Conservation (phyloP, 2,888 invertebrate species). For the Baccha elongata region DNA sequence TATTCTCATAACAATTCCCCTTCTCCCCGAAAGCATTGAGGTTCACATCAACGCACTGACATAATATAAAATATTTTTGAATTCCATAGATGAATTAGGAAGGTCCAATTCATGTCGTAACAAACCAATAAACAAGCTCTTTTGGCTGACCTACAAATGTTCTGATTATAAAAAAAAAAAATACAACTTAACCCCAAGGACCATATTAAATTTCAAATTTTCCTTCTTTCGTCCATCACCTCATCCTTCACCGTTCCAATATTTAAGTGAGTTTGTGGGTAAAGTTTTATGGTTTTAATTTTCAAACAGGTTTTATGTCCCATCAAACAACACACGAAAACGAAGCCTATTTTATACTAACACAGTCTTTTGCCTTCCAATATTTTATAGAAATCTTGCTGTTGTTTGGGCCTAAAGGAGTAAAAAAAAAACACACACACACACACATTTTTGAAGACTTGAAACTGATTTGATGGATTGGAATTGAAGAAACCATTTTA, state of each 20-base stretch:
- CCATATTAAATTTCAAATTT: slow-evolving; percentile 28
- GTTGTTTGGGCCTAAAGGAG: slow-evolving; percentile 1
- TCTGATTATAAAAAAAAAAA: slow-evolving; percentile 57
- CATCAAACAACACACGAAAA: slow-evolving; percentile 3
- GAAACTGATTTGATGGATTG: slow-evolving; percentile 68
- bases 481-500: slow-evolving; percentile 56
- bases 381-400: slow-evolving; percentile 39
- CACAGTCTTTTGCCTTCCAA: slow-evolving; percentile 1
- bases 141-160: slow-evolving; percentile 39
- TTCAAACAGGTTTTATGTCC: slow-evolving; percentile 68
- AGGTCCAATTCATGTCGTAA: slow-evolving; percentile 21
- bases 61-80: not conserved
- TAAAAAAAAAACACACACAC: slow-evolving; percentile 6
- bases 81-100: not conserved
- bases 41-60: not conserved
- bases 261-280: slow-evolving; percentile 28
- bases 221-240: not conserved
- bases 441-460: slow-evolving; percentile 28
- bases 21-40: too few species aligned
- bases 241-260: slow-evolving; percentile 8
- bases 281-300: slow-evolving; percentile 72
- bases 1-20: too few species aligned
- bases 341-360: not conserved
- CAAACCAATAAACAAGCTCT: slow-evolving; percentile 53
- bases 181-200: slow-evolving; percentile 54